Evolutionary conservation across 2,113 vertebrate species (phyloP).

Genomic region (Cryptomyrus ogoouensis): DNA sequence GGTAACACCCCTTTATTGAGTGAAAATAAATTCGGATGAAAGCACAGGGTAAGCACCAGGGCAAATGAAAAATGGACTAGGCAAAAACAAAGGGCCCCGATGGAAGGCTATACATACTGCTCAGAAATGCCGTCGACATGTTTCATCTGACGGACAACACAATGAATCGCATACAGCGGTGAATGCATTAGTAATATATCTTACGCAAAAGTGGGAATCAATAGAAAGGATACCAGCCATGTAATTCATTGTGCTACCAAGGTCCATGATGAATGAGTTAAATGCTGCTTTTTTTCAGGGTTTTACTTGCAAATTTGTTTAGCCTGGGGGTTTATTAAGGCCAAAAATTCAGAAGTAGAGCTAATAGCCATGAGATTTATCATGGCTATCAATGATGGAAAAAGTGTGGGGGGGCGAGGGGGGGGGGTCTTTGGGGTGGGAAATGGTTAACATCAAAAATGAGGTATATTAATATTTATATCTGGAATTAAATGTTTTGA

Average conservation of each 20-base stretch:
- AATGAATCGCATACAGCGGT: constrained; percentile 58
- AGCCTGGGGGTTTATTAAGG: not conserved
- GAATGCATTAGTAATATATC: constrained; percentile 57
- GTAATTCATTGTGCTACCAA: constrained; percentile 55
- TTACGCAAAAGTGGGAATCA: constrained; percentile 59
- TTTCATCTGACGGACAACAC: constrained; percentile 52
- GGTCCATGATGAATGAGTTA: constrained; percentile 58
- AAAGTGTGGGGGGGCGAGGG: not conserved
- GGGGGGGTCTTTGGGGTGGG: not conserved
- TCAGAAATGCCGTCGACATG: constrained; percentile 52
- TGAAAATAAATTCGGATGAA: not conserved
- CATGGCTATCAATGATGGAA: not conserved
- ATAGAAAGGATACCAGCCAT: constrained; percentile 51
- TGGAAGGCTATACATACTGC: constrained; percentile 27
- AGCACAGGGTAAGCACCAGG: constrained; percentile 13
- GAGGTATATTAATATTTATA: not conserved
- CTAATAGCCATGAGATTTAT: not conserved
- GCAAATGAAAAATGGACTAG: constrained; percentile 24
- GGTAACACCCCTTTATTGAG: not conserved
- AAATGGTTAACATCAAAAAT: not conserved
- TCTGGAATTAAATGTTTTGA: not conserved
- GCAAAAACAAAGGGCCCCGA: constrained; percentile 8
- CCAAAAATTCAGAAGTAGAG: not conserved
- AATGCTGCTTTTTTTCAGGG: constrained; percentile 52
- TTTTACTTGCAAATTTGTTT: constrained; percentile 36